Evolutionary conservation across 2,888 invertebrate genomes (phyloP).

Genomic region (Itoplectis maculator): DNA sequence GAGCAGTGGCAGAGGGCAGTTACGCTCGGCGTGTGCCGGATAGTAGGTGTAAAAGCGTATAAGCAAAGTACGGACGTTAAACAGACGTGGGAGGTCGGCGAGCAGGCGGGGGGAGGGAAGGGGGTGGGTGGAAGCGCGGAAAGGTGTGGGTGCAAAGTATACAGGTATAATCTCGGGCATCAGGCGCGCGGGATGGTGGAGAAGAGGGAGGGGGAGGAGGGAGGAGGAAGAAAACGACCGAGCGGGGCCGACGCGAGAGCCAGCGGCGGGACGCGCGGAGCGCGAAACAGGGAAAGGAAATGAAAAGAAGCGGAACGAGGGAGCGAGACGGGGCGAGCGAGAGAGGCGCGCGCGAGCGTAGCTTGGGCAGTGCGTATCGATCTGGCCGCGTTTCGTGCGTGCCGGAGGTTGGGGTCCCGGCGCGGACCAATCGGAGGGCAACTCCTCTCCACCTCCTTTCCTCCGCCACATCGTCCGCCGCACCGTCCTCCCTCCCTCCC

Average conservation of each 20-base stretch:
- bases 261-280: constrained; percentile 25
- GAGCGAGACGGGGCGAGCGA: neutral
- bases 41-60: constrained; percentile 9
- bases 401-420: constrained; percentile 82
- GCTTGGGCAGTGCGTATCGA: constrained; percentile 85
- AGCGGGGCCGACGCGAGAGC: neutral
- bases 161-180: neutral
- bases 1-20: constrained; percentile 64
- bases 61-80: constrained; percentile 20
- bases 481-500: too few relatives aligned
- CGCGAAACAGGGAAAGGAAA: constrained; percentile 32
- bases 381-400: constrained; percentile 83
- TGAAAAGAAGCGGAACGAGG: constrained; percentile 31
- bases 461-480: constrained; percentile 71
- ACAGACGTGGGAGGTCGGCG: constrained; percentile 11
- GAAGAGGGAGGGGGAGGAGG: neutral
- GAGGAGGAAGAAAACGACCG: neutral
- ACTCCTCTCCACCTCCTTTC: constrained; percentile 78
- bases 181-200: too few relatives aligned
- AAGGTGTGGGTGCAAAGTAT: neutral
- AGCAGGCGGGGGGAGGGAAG: too few relatives aligned
- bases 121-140: neutral
- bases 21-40: constrained; percentile 35
- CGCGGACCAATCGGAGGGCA: constrained; percentile 84
- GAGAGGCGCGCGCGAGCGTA: constrained; percentile 60